Conservation (phyloP, 2,888 invertebrate genomes). For the Clanis bilineata region DNA sequence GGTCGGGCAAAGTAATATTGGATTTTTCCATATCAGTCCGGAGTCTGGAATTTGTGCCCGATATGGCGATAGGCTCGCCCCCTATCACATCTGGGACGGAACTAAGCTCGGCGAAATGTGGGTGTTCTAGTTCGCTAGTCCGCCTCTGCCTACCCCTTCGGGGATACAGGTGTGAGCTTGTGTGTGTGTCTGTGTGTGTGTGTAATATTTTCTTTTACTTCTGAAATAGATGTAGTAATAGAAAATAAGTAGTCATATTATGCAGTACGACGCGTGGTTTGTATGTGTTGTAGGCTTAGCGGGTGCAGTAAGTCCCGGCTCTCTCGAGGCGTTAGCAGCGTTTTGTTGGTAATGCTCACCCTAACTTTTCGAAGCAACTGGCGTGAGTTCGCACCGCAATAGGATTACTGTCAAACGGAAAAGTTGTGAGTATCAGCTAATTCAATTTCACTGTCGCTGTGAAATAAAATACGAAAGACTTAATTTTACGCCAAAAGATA, state of each 20-base stretch:
- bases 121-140: too few species aligned
- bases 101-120: too few species aligned
- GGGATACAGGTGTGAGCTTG: too few species aligned
- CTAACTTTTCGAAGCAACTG: constrained; percentile 65
- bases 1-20: too few species aligned
- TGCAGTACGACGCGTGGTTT: constrained; percentile 6
- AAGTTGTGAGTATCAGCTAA: constrained; percentile 59
- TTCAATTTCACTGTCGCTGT: constrained; percentile 66
- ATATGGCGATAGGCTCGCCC: too few species aligned
- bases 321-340: constrained; percentile 47
- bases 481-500: neutral
- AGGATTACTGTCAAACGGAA: constrained; percentile 71
- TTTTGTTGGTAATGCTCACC: constrained; percentile 50
- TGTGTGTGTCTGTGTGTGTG: too few species aligned
- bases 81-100: too few species aligned
- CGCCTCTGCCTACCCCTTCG: too few species aligned
- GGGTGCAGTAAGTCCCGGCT: constrained; percentile 44
- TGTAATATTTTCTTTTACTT: neutral
- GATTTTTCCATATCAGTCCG: too few species aligned
- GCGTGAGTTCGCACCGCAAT: constrained; percentile 64
- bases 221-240: neutral
- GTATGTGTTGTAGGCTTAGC: constrained; percentile 31
- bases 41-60: too few species aligned
- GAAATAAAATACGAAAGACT: constrained; percentile 37
- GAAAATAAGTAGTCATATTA: neutral